Conservation (phyloP, 2,888 invertebrate genomes). For the Glyphotaelius pellucidus region DNA sequence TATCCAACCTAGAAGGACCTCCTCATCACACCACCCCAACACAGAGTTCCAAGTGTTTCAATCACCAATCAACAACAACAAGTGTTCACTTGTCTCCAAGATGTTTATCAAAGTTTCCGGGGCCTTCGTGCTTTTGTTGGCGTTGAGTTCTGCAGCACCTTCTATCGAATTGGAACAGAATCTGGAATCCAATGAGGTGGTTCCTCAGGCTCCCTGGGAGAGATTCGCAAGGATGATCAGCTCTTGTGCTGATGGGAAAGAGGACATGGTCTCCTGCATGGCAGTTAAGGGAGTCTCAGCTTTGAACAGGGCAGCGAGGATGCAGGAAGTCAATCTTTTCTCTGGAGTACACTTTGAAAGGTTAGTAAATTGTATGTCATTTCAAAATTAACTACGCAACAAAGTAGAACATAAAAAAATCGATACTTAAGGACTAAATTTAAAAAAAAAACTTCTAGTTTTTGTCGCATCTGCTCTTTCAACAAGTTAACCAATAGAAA, state of each 20-base stretch:
- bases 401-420: not conserved
- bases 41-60: not conserved
- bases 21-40: not conserved
- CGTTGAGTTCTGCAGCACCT: constrained; percentile 69
- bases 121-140: constrained; percentile 68
- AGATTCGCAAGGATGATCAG: constrained; percentile 71
- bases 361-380: constrained; percentile 68
- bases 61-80: not conserved
- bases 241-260: constrained; percentile 70
- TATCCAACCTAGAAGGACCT: constrained; percentile 56
- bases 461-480: not conserved
- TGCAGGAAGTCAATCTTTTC: constrained; percentile 77
- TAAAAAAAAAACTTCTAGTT: too few relatives aligned
- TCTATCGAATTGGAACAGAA: constrained; percentile 65
- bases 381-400: not conserved
- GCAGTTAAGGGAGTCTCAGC: constrained; percentile 78
- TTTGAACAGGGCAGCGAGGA: constrained; percentile 77
- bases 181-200: constrained; percentile 67
- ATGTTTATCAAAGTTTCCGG: constrained; percentile 53
- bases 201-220: constrained; percentile 67
- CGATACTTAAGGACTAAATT: too few relatives aligned
- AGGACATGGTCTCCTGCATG: constrained; percentile 77
- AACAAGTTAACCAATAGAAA: not conserved
- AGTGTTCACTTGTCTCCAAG: not conserved
- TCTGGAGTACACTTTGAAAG: constrained; percentile 79